These are phyloP conservation scores for Laothoe populi DNA, from an alignment of 2,888 invertebrate genomes.

Conservation along the genomic window DNA sequence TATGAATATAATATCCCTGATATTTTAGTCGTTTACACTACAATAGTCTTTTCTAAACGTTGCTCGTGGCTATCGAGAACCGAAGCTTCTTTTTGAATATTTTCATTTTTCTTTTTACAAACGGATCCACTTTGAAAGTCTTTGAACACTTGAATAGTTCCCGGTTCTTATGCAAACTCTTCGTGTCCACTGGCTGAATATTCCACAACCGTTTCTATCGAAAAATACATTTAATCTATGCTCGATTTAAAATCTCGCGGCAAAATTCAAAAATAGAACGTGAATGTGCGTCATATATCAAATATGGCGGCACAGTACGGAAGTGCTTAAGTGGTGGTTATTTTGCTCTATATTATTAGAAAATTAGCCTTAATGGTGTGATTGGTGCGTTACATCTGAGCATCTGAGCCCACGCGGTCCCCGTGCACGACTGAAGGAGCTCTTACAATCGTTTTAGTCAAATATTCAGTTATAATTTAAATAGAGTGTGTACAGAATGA, in stretches of 20 bases:
- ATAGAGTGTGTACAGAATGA: slow-evolving; percentile 56
- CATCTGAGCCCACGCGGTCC: slow-evolving; percentile 73
- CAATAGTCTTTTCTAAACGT: slow-evolving; percentile 13
- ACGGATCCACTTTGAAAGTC: slow-evolving; percentile 69
- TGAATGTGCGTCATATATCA: slow-evolving; percentile 51
- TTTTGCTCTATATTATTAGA: slow-evolving; percentile 75
- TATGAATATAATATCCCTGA: slow-evolving; percentile 9
- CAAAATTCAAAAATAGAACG: slow-evolving; percentile 68
- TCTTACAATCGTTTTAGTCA: slow-evolving; percentile 65
- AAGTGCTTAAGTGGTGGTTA: slow-evolving; percentile 65
- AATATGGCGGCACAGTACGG: slow-evolving; percentile 64
- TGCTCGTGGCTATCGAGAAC: slow-evolving; percentile 64
- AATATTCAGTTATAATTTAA: slow-evolving; percentile 80
- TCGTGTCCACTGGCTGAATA: slow-evolving; percentile 48
- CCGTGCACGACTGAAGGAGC: slow-evolving; percentile 64
- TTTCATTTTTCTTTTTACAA: slow-evolving; percentile 81
- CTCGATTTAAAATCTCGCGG: slow-evolving; percentile 57
- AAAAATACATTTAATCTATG: slow-evolving; percentile 24
- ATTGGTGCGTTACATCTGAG: slow-evolving; percentile 63
- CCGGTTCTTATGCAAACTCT: slow-evolving; percentile 38
- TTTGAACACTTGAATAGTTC: slow-evolving; percentile 32
- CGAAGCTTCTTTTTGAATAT: slow-evolving; percentile 79
- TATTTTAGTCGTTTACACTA: not conserved
- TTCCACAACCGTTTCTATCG: slow-evolving; percentile 41
- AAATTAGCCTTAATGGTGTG: slow-evolving; percentile 77